phyloP scores from a whole-genome alignment of 2,113 vertebrate genomes.

The Apodemus sylvaticus region DNA sequence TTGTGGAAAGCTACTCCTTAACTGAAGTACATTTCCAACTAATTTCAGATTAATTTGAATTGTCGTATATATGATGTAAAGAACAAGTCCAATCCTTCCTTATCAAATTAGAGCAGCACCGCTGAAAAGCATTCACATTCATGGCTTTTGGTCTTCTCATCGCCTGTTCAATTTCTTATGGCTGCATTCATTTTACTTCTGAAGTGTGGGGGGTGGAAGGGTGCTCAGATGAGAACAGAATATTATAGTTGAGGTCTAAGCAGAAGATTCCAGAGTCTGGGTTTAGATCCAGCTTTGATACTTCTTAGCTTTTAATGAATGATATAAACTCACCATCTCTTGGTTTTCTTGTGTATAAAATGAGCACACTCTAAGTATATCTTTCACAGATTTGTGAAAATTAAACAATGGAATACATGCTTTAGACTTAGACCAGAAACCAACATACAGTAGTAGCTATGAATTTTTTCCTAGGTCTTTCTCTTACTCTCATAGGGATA shows the following conservation, averaged over 20 bases:
- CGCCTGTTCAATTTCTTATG: slow-evolving; percentile 14
- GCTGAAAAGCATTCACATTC: background rate
- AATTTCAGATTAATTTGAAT: background rate
- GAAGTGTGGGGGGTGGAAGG: background rate
- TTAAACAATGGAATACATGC: background rate
- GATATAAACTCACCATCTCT: background rate
- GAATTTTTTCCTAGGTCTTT: background rate
- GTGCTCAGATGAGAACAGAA: slow-evolving; percentile 5
- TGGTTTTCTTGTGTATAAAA: background rate
- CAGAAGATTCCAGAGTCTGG: background rate
- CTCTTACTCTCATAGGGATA: background rate
- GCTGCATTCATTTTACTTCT: background rate
- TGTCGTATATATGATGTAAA: slow-evolving; percentile 28
- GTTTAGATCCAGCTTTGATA: background rate
- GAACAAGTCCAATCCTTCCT: background rate
- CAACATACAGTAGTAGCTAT: background rate
- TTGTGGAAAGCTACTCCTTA: slow-evolving; percentile 7
- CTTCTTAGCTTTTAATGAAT: background rate
- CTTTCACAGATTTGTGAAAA: background rate
- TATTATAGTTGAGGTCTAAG: background rate
- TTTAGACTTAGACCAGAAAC: background rate
- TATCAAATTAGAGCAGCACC: background rate
- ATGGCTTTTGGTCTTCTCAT: slow-evolving; percentile 31
- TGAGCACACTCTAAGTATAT: background rate
- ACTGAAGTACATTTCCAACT: background rate